Percentiles rank a stretch among this genome's conserved stretches.
These are phyloP conservation scores for Aurelia sp. DNA, from an alignment of 30 jellyfish, hydroid and myxozoan genomes.

Conservation along the genomic window DNA sequence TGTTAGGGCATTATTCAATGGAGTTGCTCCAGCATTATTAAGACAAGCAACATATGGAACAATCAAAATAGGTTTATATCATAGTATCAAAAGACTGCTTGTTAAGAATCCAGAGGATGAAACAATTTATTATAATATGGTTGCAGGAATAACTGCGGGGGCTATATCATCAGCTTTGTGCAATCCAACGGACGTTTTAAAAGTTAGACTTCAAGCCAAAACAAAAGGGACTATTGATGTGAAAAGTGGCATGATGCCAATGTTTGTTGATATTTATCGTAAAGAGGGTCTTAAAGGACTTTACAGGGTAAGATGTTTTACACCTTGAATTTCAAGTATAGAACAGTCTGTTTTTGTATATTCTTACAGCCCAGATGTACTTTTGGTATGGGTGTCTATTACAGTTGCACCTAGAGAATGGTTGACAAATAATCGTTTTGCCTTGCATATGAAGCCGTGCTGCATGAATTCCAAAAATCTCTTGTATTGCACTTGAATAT, in stretches of 20 bases:
- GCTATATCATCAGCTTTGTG: slow-evolving; percentile 89
- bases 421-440: too few species aligned
- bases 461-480: too few species aligned
- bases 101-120: slow-evolving; percentile 83
- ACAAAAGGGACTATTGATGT: slow-evolving; percentile 68
- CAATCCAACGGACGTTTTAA: slow-evolving; percentile 96
- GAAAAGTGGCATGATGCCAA: slow-evolving; percentile 51
- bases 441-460: too few species aligned
- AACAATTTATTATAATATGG: slow-evolving; percentile 76
- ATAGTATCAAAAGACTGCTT: slow-evolving; percentile 77
- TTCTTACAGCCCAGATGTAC: too few species aligned
- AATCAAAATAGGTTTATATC: slow-evolving; percentile 92
- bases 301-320: slow-evolving; percentile 73
- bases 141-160: slow-evolving; percentile 92
- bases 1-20: slow-evolving; percentile 75
- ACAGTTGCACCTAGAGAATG: too few species aligned
- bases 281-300: slow-evolving; percentile 90
- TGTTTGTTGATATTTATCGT: slow-evolving; percentile 81
- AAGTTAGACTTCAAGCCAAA: slow-evolving; percentile 93
- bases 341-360: too few species aligned
- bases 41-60: slow-evolving; percentile 99
- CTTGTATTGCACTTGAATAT: too few species aligned
- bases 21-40: slow-evolving; percentile 90
- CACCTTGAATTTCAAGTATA: neutral
- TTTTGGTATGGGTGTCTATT: too few species aligned